These are phyloP conservation scores for Melitaea athalia DNA, from an alignment of 2,888 invertebrate species.

Conservation along the genomic window DNA sequence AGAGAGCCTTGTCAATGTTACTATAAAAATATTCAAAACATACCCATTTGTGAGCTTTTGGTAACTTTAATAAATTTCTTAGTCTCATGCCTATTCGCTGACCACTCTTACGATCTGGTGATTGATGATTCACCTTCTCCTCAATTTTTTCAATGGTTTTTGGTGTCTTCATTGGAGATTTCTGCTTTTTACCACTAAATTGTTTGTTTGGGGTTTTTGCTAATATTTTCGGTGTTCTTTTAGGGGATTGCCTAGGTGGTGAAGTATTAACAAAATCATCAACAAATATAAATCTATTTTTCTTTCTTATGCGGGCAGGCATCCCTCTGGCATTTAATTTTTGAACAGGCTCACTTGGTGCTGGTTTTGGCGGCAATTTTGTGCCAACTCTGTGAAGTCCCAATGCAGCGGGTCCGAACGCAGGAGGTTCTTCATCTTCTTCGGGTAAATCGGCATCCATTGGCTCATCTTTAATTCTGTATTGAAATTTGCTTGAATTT, in stretches of 20 bases:
- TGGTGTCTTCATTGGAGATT: slow-evolving; percentile 80
- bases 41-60: slow-evolving; percentile 99
- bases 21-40: slow-evolving; percentile 99
- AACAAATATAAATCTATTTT: slow-evolving; percentile 94
- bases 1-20: slow-evolving; percentile 96
- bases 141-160: slow-evolving; percentile 69
- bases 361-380: slow-evolving; percentile 86
- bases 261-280: slow-evolving; percentile 92
- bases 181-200: slow-evolving; percentile 73
- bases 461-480: slow-evolving; percentile 80
- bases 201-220: slow-evolving; percentile 71
- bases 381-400: slow-evolving; percentile 92
- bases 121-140: slow-evolving; percentile 74
- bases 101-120: slow-evolving; percentile 92
- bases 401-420: slow-evolving; percentile 89
- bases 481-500: slow-evolving; percentile 56
- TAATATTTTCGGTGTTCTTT: slow-evolving; percentile 84
- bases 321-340: slow-evolving; percentile 92
- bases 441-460: slow-evolving; percentile 85
- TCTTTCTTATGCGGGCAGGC: slow-evolving; percentile 95
- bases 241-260: slow-evolving; percentile 88
- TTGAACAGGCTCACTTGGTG: slow-evolving; percentile 89
- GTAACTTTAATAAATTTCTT: slow-evolving; percentile 96
- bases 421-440: slow-evolving; percentile 86
- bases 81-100: slow-evolving; percentile 94